Evolutionary conservation across 2,113 vertebrate genomes (phyloP), one percentile per base, ranked within the genome.

Genomic region (Tetrao urogallus): DNA sequence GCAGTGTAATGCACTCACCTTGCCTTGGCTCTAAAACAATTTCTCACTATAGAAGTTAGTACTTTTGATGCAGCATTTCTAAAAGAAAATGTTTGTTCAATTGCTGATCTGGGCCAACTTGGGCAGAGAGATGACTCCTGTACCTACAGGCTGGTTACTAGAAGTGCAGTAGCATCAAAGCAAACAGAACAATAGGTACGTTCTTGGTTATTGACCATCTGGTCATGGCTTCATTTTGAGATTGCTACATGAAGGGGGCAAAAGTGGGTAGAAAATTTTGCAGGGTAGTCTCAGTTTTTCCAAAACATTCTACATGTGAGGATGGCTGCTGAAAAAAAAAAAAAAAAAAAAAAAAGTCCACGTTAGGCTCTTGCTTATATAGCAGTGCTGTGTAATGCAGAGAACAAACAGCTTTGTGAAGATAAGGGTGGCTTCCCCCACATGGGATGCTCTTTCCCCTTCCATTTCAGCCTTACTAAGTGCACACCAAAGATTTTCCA

Each of bases 41-140:
- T 83, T 93, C 87, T 83, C 81, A 88, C 74, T 86, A 90, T 94
- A 94, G 88, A 96, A 97, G 89, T 88, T 94, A 95, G 81, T 93
- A 85, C 86, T 47, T 95, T 94, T 95, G 92, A 94, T 80, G 79
- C 86, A 92, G 73, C 74, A 92, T 77, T 94, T 56, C 79, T 95
- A 94, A 97, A 94, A 96, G 79, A 76, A 96, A 95, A 65, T 65
- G 67, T 92, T 97, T 97, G 94, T 96, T 16, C 15, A 43, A 43
- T 43, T 80, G 60, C 54, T 58, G 24, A 50, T 11, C 69, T 13
- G 8, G 66, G 42, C 17, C 47, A 36, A 25, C 50, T 56, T 14
- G 28, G 25, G 28, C 75, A 48, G 22, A 88, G 22, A 40, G 36
- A 72, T 67, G 30, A 47, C 73, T 67, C 70, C 24, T 20, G 63